phyloP scores from a whole-genome alignment of 2,888 invertebrate species.

The Timandra comae region DNA sequence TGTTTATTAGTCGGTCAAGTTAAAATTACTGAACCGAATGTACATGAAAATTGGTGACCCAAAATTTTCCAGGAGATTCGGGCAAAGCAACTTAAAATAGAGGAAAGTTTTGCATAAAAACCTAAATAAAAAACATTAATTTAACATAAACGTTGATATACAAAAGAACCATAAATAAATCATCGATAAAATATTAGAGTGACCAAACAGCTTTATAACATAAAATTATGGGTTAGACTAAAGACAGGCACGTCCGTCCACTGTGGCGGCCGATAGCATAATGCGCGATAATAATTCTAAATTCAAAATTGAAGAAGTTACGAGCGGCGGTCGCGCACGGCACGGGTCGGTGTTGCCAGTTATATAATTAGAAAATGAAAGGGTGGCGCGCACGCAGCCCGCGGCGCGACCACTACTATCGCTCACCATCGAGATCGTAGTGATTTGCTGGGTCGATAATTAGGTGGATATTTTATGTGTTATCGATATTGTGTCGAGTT shows the following conservation, averaged over 20 bases:
- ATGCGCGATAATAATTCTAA: constrained; percentile 56
- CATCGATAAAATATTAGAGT: no score
- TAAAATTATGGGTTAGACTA: constrained; percentile 41
- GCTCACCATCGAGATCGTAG: constrained; percentile 63
- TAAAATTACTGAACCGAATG: no score
- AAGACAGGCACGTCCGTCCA: constrained; percentile 44
- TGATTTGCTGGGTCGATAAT: constrained; percentile 7
- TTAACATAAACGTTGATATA: no score
- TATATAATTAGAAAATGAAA: constrained; percentile 75
- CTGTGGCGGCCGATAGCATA: constrained; percentile 38
- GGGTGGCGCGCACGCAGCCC: constrained; percentile 71
- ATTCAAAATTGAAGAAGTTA: constrained; percentile 64
- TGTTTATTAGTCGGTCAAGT: no score
- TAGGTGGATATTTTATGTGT: constrained; percentile 24
- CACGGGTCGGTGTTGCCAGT: constrained; percentile 71
- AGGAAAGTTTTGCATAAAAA: no score
- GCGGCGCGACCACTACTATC: constrained; percentile 69
- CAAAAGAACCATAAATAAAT: no score
- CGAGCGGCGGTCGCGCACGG: constrained; percentile 60
- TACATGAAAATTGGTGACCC: no score
- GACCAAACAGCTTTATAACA: no score
- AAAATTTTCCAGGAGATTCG: no score
- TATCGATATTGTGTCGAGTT: no score
- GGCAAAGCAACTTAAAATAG: no score
- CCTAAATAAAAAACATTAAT: no score